A percentile compares a stretch with the other conserved stretches of the same genome.
These are phyloP conservation scores for Pristiophorus japonicus DNA, from an alignment of 2,113 vertebrate genomes.

Conservation along the genomic window DNA sequence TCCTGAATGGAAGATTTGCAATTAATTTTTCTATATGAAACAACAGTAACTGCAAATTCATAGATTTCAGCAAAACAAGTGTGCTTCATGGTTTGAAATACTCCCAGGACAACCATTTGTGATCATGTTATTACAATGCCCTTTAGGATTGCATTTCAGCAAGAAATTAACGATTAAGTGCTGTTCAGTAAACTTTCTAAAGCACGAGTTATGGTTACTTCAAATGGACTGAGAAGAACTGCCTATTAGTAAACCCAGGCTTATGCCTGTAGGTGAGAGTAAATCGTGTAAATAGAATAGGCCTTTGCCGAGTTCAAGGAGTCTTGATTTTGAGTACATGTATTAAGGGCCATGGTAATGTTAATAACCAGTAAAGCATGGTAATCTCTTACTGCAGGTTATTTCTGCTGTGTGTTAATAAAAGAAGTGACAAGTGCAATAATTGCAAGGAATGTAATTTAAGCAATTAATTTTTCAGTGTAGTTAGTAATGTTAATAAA, in stretches of 20 bases:
- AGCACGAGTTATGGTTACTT: not conserved
- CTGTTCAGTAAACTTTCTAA: not conserved
- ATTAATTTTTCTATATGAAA: not conserved
- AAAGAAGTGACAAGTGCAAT: not conserved
- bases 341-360: not conserved
- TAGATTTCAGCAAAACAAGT: not conserved
- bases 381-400: not conserved
- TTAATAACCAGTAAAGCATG: too few species aligned
- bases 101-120: not conserved
- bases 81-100: not conserved
- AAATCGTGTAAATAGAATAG: not conserved
- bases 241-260: not conserved
- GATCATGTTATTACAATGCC: not conserved
- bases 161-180: not conserved
- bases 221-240: not conserved
- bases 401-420: not conserved
- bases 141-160: not conserved
- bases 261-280: too few species aligned
- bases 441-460: not conserved
- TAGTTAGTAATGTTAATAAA: not conserved
- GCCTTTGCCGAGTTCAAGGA: not conserved
- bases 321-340: not conserved
- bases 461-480: not conserved
- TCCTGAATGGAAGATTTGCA: not conserved
- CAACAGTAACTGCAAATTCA: not conserved